Evolutionary conservation across 2,888 invertebrate genomes (phyloP), one percentile per base, ranked within the genome.

Genomic region (Miltochrista miniata): DNA sequence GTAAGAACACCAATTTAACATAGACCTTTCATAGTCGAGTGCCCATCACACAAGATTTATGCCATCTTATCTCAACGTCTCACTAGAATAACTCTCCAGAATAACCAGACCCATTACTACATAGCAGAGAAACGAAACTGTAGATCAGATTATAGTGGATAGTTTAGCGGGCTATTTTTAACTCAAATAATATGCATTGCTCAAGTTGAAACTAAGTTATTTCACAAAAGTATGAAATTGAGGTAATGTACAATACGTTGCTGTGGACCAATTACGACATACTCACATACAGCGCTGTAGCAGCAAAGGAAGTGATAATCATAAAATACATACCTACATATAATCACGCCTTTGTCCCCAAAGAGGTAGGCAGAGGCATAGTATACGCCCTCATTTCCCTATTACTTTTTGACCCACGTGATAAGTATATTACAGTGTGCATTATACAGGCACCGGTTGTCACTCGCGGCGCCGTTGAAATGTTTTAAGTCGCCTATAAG

Each of bases 201-300:
- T 56, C 33, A 57, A 59, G 63, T 63, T 51, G 47, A 51, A 46
- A 37, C 24, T 34, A 54, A 62, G 56, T 47, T 54, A 54, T 44
- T 44, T 35, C 29, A 43, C 4, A n/a, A 40, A 48, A 42, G 30
- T 48, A 18, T 48, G 24, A 48, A 18, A 18, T 37, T 50, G 24
- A 31, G 39, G 35, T 40, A 12, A 40, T 39, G 29, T n/a, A 39
- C 14, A 11, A 36, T 15, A 9, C 36, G 36, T 14, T 14, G 36
- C 2, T 24, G 11, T 24, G 11, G 10, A 14, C 10, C 14, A 13
- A 36, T 36, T 36, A 1, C 36, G 5, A 36, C 36, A 36, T 10
- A 14, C n/a, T n/a, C n/a, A n/a, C n/a, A 8, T 10, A 9, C 2
- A 14, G 9, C 10, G 5, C 13, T 13, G 15, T 15, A 11, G n/a